Conservation (phyloP, 2,888 invertebrate species). For the Nasonia oneida region DNA sequence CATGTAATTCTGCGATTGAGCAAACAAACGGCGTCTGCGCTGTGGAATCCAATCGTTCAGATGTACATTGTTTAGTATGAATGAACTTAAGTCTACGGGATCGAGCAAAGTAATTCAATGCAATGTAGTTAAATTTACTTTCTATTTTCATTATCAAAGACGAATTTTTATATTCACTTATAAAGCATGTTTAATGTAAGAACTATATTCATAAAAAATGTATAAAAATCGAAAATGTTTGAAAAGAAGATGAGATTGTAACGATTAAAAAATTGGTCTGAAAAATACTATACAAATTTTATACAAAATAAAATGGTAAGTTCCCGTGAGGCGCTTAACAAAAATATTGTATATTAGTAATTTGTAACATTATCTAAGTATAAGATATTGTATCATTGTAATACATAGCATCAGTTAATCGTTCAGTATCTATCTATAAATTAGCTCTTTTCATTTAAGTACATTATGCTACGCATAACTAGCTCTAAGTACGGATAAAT, state of each 20-base stretch:
- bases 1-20: neutral
- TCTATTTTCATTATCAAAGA: neutral
- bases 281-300: too few relatives aligned
- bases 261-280: neutral
- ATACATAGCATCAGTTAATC: neutral
- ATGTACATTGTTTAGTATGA: neutral
- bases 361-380: neutral
- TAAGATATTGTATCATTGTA: neutral
- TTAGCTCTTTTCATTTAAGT: neutral
- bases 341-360: neutral
- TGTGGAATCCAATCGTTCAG: neutral
- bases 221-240: too few relatives aligned
- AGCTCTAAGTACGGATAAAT: conserved; percentile 60
- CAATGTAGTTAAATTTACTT: neutral
- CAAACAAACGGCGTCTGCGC: neutral
- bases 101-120: neutral
- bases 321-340: neutral
- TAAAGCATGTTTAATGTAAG: too few relatives aligned
- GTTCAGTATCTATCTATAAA: neutral
- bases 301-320: neutral
- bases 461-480: conserved; percentile 6
- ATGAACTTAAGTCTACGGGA: neutral
- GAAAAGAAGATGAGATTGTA: neutral
- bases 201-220: too few relatives aligned
- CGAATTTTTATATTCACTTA: too few relatives aligned